Evolutionary conservation across 2,888 invertebrate species (phyloP), one percentile per base, ranked within the genome.

Genomic region (Chloromyia formosa): DNA sequence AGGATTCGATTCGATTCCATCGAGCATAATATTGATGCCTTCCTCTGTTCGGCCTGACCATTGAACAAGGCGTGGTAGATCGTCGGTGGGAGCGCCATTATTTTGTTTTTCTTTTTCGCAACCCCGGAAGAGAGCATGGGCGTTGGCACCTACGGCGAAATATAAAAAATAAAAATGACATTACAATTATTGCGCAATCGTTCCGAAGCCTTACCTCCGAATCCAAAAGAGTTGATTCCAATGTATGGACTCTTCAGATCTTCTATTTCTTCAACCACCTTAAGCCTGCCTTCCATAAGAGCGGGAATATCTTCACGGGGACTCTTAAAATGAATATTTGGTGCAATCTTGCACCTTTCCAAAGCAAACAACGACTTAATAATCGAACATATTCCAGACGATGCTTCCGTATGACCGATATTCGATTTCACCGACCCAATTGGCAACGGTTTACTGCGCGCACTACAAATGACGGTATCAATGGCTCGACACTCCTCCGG

Each of bases 381-480:
- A 76, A 96, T 83, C 0, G 94, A 93, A 79, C 94, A 94, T 1
- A 96, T 86, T 9, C 95, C 94, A 4, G 94, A 93, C 1, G 91
- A 90, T 0, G 96, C 93, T 82, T 98, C 98, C 0, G 94, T 90
- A 84, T 98, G 98, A 0, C 98, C 98, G 83, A 97, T 88, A 84
- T 97, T 98, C 0, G 96, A 96, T 83, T 98, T 98, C 42, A 96
- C 91, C 0, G 97, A 95, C 1, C 97, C 97, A 75, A 98, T 93
- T 66, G 90, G 85, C 0, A 97, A 88, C 0, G 97, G 93, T 0
- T 89, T 90, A 0, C 88, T 89, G n/a, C 96, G 88, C 22, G 90
- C 90, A 3, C 89, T 88, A 81, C 93, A 93, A 82, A 96, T 91
- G 42, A 94, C 89, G 79, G 91, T 91, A 66, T 94, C 92, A 68